Conservation (phyloP, 2,888 invertebrate species). For the Fragum sueziense region DNA sequence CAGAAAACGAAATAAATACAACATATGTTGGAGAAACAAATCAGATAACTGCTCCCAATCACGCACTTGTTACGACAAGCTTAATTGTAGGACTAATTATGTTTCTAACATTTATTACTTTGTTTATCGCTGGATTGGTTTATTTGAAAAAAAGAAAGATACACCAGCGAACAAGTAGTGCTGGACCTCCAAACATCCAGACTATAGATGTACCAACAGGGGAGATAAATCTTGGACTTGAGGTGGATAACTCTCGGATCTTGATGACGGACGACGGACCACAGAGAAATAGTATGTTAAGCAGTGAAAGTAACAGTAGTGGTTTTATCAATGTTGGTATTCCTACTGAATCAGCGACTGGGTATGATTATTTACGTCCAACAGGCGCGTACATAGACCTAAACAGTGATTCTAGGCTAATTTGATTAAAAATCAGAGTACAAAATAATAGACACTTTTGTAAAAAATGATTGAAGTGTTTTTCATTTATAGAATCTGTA, state of each 20-base stretch:
- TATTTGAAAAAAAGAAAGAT: not conserved
- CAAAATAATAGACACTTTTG: too few species aligned
- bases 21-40: not conserved
- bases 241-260: not conserved
- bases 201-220: not conserved
- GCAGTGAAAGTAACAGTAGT: not conserved
- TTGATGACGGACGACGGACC: not conserved
- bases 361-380: too few species aligned
- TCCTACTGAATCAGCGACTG: not conserved
- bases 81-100: not conserved
- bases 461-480: too few species aligned
- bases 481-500: too few species aligned
- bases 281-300: not conserved
- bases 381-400: too few species aligned
- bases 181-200: not conserved
- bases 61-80: not conserved
- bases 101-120: not conserved
- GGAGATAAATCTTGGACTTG: conserved; percentile 1
- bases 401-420: too few species aligned
- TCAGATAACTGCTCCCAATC: not conserved
- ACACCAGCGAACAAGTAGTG: too few species aligned
- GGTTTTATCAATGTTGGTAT: not conserved
- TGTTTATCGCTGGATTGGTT: not conserved
- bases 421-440: too few species aligned
- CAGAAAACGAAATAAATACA: too few species aligned